These are phyloP conservation scores for Drosophila quinaria DNA, from an alignment of 2,888 invertebrate species.

Conservation along the genomic window DNA sequence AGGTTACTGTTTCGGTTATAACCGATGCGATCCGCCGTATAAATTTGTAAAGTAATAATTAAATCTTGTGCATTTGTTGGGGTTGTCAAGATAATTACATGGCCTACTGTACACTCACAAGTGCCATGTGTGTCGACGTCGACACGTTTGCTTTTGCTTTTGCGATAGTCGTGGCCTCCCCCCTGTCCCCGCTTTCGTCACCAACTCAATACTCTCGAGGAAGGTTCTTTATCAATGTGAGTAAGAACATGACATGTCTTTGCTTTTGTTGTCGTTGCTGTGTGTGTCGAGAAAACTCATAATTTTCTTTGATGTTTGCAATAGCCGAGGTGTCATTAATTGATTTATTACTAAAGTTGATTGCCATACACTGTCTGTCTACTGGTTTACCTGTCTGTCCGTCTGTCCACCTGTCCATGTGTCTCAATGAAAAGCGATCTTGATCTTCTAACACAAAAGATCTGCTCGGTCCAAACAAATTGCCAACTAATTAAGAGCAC, in stretches of 20 bases:
- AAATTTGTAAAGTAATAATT: neutral
- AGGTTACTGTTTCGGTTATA: too few species aligned
- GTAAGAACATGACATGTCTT: constrained; percentile 36
- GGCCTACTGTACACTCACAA: constrained; percentile 1
- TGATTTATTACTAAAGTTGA: constrained; percentile 72
- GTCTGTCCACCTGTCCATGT: neutral
- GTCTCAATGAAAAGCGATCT: constrained; percentile 26
- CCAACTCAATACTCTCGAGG: too few species aligned
- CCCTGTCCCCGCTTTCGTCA: too few species aligned
- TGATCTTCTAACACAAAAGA: constrained; percentile 20
- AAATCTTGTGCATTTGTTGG: neutral
- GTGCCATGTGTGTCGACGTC: constrained; percentile 1
- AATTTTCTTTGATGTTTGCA: constrained; percentile 79
- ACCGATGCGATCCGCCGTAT: too few species aligned
- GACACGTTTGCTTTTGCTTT: constrained; percentile 51
- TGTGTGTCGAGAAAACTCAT: constrained; percentile 60
- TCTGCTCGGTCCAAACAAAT: constrained; percentile 45
- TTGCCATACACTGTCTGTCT: constrained; percentile 39
- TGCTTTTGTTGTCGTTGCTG: constrained; percentile 16
- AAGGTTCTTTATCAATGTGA: constrained; percentile 58
- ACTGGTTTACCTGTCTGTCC: constrained; percentile 10
- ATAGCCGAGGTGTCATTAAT: constrained; percentile 69
- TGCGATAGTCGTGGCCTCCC: constrained; percentile 15
- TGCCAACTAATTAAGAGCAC: constrained; percentile 48
- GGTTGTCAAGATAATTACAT: neutral